Base-by-base conservation (phyloP, 2,113 vertebrate species). In the Chionis minor region DNA sequence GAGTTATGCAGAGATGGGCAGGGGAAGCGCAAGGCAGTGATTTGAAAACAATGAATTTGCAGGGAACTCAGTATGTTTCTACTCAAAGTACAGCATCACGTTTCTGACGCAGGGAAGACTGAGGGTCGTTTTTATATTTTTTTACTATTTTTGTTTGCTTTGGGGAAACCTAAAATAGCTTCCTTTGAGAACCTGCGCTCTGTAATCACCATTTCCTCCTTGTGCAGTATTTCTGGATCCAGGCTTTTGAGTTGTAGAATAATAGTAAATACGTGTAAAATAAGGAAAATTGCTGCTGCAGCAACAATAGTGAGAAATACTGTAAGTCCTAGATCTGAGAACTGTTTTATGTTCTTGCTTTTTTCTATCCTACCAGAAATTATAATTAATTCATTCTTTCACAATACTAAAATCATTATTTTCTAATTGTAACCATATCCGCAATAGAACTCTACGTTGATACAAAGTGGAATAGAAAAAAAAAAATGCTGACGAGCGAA, bases 31-130 rank as follows among this genome's bases (percentile, higher is more conserved):
- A 92, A 93, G 59, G 65, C 90, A 93, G 63, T 65, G 52, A 92
- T 91, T 32, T 84, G 45, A 96, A 86, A 73, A 85, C 69, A 94
- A 78, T 22, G 49, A 89, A 92, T 84, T 90, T 83, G 77, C 69
- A 88, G 40, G 44, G 19, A 86, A 78, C 40, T 69, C 0, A 0
- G 3, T 70, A 28, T 47, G 59, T 67, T 86, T 91, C 81, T 61
- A 63, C 78, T 84, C 77, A 38, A 91, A 91, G 61, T 63, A 92
- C 8, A 71, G 52, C 33, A 79, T 56, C 56, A 84, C 0, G 0
- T 89, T 96, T 78, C 61, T 89, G 77, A 94, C 21, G 42, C 63
- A 75, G 65, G 33, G 61, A 95, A 94, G 62, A 75, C 51, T 54
- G 10, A 94, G 42, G 26, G 63, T 7, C 6, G 61, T 30, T 51